phyloP scores from a whole-genome alignment of 2,113 vertebrate genomes.

The Cololabis saira region DNA sequence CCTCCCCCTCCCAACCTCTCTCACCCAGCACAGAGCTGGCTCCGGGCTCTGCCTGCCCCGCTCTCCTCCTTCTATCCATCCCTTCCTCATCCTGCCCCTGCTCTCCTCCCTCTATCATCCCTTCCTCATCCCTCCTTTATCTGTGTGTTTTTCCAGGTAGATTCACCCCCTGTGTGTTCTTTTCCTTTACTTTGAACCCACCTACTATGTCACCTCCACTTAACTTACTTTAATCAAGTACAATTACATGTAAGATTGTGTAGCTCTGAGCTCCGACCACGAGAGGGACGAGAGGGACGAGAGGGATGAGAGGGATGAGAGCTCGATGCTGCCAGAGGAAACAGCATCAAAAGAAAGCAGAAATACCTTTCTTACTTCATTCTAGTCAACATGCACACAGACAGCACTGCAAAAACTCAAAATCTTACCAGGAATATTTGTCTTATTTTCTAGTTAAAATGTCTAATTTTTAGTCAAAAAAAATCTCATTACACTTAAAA shows the following conservation, averaged over 20 bases:
- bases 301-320: background rate
- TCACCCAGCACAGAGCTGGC: slow-evolving; percentile 30
- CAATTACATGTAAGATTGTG: background rate
- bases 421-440: no score
- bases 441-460: no score
- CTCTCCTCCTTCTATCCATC: slow-evolving; percentile 19
- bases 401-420: no score
- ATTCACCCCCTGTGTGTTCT: slow-evolving; percentile 16
- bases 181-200: slow-evolving; percentile 1
- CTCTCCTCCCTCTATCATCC: slow-evolving; percentile 13
- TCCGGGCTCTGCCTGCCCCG: slow-evolving; percentile 48
- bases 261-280: background rate
- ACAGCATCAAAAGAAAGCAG: background rate
- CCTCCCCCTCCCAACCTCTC: slow-evolving; percentile 48
- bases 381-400: no score
- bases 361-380: no score
- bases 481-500: no score
- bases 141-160: slow-evolving; percentile 9
- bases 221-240: slow-evolving; percentile 18
- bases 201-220: background rate
- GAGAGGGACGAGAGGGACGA: background rate
- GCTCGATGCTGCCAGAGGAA: background rate
- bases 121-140: background rate
- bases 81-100: slow-evolving; percentile 24
- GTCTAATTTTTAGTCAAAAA: no score